Base-by-base conservation (phyloP, 2,113 vertebrate species). In the Vulpes vulpes region DNA sequence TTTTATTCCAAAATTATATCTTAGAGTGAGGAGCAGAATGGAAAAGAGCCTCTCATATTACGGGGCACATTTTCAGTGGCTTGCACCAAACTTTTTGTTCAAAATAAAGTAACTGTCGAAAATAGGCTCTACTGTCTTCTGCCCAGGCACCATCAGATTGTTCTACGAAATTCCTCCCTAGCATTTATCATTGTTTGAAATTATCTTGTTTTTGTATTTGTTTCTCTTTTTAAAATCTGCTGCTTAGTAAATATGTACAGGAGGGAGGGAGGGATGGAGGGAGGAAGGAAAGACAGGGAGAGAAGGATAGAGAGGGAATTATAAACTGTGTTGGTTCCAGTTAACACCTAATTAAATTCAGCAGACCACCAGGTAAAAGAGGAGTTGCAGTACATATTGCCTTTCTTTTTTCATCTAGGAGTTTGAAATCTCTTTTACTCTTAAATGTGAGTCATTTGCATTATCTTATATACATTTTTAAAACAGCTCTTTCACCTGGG, bases 251-350 rank as follows among this genome's bases (percentile, higher is more conserved):
- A 60, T 64, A 71, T 23, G 27, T 60, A 11, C 14, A 55, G 15
- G 30, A 74, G 43, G 49, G 59, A 8, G 20, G 1, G 10, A 51
- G 14, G 1, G 38, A 7, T 5, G 11, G 25, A 0, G 23, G 20
- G 6, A 22, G 27, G 5, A 11, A 27, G 16, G 3, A 0, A 30
- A 8, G 5, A 10, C 14, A 2, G 1, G 22, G 2, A 25, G 1
- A 8, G 2, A 25, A 23, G 17, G 2, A n/a, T 19, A 1, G 11
- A 2, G 17, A 35, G n/a, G 27, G 16, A n/a, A 27, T 80, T 30
- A 51, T 32, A 22, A 76, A 19, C 23, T 69, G 11, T 57, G 15
- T 60, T 60, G 20, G 27, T 87, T 89, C n/a, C 55, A 11, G 19
- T 49, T 71, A 81, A 32, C 23, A 69, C 22, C 73, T 89, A 62